A percentile compares a stretch with the other conserved stretches of the same genome.
phyloP scores from a whole-genome alignment of 2,888 invertebrate species.

The Nephrocerus scutellatus region DNA sequence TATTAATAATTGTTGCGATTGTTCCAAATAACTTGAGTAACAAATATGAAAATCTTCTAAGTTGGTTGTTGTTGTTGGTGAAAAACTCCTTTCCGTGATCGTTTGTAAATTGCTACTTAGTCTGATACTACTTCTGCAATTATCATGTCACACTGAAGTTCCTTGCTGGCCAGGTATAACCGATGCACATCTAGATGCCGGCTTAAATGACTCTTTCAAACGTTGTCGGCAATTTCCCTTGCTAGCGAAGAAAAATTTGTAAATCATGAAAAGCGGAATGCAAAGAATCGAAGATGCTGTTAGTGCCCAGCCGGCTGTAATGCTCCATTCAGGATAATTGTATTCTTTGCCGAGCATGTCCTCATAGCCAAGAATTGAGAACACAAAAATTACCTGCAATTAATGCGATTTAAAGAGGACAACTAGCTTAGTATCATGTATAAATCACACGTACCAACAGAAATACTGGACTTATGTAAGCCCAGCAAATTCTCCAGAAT shows the following conservation, averaged over 20 bases:
- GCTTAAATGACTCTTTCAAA: slow-evolving; percentile 35
- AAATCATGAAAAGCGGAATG: slow-evolving; percentile 77
- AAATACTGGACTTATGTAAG: slow-evolving; percentile 78
- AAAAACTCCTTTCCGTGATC: slow-evolving; percentile 11
- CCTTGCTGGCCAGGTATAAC: slow-evolving; percentile 45
- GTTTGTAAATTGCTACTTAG: slow-evolving; percentile 10
- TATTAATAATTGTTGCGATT: slow-evolving; percentile 29
- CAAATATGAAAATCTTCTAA: slow-evolving; percentile 31
- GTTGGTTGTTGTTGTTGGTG: slow-evolving; percentile 24
- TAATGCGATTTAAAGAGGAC: background rate
- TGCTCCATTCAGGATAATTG: slow-evolving; percentile 73
- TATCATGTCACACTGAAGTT: slow-evolving; percentile 47
- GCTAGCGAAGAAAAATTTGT: slow-evolving; percentile 62
- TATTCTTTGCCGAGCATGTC: slow-evolving; percentile 71
- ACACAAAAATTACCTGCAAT: slow-evolving; percentile 67
- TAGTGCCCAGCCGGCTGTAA: slow-evolving; percentile 71
- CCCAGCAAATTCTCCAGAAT: slow-evolving; percentile 82
- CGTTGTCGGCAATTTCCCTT: slow-evolving; percentile 51
- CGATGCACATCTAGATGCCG: slow-evolving; percentile 37
- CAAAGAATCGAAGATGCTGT: slow-evolving; percentile 79
- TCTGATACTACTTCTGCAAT: slow-evolving; percentile 14
- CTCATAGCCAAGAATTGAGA: slow-evolving; percentile 72
- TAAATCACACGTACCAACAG: slow-evolving; percentile 57
- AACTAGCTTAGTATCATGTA: background rate
- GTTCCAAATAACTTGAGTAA: slow-evolving; percentile 34